Base-by-base conservation (phyloP, 2,888 invertebrate genomes). In the Strigamia transsilvanica region DNA sequence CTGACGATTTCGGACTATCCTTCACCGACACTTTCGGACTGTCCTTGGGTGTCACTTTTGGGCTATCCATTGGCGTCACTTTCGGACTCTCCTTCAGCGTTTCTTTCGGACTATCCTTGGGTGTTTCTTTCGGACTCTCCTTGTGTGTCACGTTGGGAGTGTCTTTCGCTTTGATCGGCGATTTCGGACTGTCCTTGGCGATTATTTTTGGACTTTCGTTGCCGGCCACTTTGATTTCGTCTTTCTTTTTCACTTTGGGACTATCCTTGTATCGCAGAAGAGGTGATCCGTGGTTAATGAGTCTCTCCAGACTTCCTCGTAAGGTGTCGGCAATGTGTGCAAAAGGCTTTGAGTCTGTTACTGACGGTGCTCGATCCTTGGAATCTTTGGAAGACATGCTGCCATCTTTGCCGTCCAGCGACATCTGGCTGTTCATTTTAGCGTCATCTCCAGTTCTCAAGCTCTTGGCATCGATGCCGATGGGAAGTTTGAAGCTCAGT, bases 401-500 rank as follows among this genome's bases (percentile, higher is more conserved):
- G 61, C 61, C 61, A 61, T 61, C 61, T 23, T 61, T 61, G 18
- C 61, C 61, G 23, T 61, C 61, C 21, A 61, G 61, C 18, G 61
- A 61, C 23, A 61, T 61, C 23, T 61, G 61, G 23, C 61, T 61
- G 23, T 61, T 61, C 61, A 61, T 61, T 23, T 61, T 61, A 61
- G 61, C 61, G 61, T 61, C 61, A 15, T 46, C 46, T 46, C 46
- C 46, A 61, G 61, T 21, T 61, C 10, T 15, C 23, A 61, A 61
- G 61, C 23, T 61, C 23, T 61, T 61, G 21, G 61, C 61, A 18
- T 61, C 61, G 23, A 34, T 73, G 46, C 38, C 41, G 66, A 27
- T 73, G 23, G 81, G 81, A 21, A 66, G 38, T 18, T 73, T 42
- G 27, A 81, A 81, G 41, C 81, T 81, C 7, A 81, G 51, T 21